Percentiles rank a stretch among this genome's conserved stretches.
These are phyloP conservation scores for Polietes domitor DNA, from an alignment of 2,888 invertebrate species.

Conservation along the genomic window DNA sequence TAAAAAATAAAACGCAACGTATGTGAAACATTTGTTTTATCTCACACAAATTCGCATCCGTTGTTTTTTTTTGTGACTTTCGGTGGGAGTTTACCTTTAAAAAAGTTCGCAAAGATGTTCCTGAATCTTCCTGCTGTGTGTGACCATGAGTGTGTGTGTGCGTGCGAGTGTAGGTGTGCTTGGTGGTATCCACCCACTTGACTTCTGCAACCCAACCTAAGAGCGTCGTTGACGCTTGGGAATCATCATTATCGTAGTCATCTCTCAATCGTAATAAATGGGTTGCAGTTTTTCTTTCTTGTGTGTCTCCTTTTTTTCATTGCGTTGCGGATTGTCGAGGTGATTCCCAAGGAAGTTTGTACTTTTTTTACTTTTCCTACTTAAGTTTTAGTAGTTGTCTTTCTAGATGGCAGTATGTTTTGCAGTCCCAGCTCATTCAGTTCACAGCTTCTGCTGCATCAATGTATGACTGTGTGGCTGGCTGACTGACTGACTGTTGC, in stretches of 20 bases:
- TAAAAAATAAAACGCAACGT: slow-evolving; percentile 34
- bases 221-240: slow-evolving; percentile 65
- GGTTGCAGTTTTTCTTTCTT: slow-evolving; percentile 32
- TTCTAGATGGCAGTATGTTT: slow-evolving; percentile 30
- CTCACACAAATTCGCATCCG: slow-evolving; percentile 55
- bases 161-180: slow-evolving; percentile 65
- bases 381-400: neutral
- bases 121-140: neutral
- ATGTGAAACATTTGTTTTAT: slow-evolving; percentile 66
- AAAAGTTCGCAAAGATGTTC: slow-evolving; percentile 32
- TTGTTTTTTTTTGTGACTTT: slow-evolving; percentile 19
- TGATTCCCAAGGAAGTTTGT: slow-evolving; percentile 16
- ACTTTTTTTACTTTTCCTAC: slow-evolving; percentile 6
- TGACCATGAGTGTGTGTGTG: neutral
- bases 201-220: slow-evolving; percentile 71
- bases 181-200: slow-evolving; percentile 68
- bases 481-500: neutral
- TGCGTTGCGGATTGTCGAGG: neutral
- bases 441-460: too few relatives aligned
- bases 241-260: slow-evolving; percentile 65
- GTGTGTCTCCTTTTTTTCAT: neutral
- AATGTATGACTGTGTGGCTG: neutral
- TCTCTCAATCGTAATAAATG: slow-evolving; percentile 59
- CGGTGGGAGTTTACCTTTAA: slow-evolving; percentile 54
- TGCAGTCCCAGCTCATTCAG: neutral